Evolutionary conservation across 2,113 vertebrate genomes (phyloP).

Genomic region (human (Homo sapiens)): DNA sequence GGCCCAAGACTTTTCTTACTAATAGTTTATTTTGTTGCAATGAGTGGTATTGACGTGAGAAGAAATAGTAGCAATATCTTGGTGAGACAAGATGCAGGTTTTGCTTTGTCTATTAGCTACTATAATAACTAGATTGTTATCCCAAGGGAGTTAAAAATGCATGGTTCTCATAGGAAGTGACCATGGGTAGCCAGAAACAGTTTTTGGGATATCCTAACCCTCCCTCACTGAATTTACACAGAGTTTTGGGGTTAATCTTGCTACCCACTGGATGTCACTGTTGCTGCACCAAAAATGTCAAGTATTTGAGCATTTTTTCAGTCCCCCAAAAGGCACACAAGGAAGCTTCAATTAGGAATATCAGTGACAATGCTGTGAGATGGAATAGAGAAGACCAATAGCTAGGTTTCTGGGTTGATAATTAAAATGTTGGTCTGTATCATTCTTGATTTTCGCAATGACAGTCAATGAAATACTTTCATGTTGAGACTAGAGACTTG

Average conservation of each 20-base stretch:
- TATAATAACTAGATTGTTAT: not conserved
- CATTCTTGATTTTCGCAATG: slow-evolving; percentile 69
- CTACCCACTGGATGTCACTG: slow-evolving; percentile 90
- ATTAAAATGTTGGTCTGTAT: slow-evolving; percentile 61
- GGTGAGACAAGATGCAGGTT: not conserved
- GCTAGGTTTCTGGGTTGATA: slow-evolving; percentile 50
- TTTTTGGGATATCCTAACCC: slow-evolving; percentile 42
- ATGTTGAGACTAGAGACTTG: slow-evolving; percentile 59
- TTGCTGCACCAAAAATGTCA: slow-evolving; percentile 71
- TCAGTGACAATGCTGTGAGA: slow-evolving; percentile 50
- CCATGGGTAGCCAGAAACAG: not conserved
- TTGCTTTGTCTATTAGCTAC: slow-evolving; percentile 40
- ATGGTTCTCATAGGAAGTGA: slow-evolving; percentile 21
- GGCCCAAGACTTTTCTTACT: not conserved
- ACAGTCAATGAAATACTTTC: slow-evolving; percentile 61
- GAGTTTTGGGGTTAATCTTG: slow-evolving; percentile 81
- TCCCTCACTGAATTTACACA: slow-evolving; percentile 54
- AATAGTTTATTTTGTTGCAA: not conserved
- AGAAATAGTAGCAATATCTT: slow-evolving; percentile 34
- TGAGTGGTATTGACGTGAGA: not conserved
- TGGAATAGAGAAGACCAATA: slow-evolving; percentile 60
- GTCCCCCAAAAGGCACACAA: slow-evolving; percentile 70
- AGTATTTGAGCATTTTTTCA: slow-evolving; percentile 67
- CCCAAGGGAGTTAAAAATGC: slow-evolving; percentile 30
- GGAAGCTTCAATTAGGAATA: slow-evolving; percentile 59